phyloP scores from a whole-genome alignment of 2,888 invertebrate species.

The Mesochorus sp. region DNA sequence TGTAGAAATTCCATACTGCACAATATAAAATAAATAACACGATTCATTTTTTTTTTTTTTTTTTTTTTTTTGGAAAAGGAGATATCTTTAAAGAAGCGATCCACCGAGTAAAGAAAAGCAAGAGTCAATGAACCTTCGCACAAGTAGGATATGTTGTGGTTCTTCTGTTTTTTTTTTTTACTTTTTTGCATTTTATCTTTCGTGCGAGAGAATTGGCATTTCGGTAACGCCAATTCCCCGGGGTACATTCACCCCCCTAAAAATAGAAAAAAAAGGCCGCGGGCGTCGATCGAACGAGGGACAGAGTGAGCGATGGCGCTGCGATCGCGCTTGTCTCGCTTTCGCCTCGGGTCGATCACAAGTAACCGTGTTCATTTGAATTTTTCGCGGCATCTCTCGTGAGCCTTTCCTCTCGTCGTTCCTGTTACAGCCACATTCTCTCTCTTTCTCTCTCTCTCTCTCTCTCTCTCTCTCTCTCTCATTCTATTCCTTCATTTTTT shows the following conservation, averaged over 20 bases:
- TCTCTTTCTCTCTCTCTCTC: neutral
- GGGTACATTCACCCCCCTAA: conserved; percentile 18
- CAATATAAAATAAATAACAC: neutral
- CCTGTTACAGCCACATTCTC: neutral
- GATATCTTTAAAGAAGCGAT: neutral
- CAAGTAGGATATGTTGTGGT: neutral
- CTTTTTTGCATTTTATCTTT: conserved; percentile 32
- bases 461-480: conserved; percentile 3
- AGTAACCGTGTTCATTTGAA: conserved; percentile 73
- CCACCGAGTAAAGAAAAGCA: neutral
- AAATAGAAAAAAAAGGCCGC: too few relatives aligned
- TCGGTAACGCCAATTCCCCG: conserved; percentile 19
- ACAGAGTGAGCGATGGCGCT: conserved; percentile 6
- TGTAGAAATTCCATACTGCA: too few relatives aligned
- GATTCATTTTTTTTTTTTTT: too few relatives aligned
- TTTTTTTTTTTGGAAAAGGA: too few relatives aligned
- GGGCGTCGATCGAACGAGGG: conserved; percentile 28
- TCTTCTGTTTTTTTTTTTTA: conserved; percentile 29
- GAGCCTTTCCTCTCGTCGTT: conserved; percentile 27
- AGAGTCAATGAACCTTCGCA: neutral
- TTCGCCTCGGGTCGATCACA: conserved; percentile 57
- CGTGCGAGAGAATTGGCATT: conserved; percentile 24
- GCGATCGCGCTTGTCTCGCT: conserved; percentile 36
- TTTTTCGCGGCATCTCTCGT: conserved; percentile 66
- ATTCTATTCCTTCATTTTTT: conserved; percentile 16